These are phyloP conservation scores for Tringa solitaria DNA, from an alignment of 2,113 vertebrate species.

Conservation along the genomic window DNA sequence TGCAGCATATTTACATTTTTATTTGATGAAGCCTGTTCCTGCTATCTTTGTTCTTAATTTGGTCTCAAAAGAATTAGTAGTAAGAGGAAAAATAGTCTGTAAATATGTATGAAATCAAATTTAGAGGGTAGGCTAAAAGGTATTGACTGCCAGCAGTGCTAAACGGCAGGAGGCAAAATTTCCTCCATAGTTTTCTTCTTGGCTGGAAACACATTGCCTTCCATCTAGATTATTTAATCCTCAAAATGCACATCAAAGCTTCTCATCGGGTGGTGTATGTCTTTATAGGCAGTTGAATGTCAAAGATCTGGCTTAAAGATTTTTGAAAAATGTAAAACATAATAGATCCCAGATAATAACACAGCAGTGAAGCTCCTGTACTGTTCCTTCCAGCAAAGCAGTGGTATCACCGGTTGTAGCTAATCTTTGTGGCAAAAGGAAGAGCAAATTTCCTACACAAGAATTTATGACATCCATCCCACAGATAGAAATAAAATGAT, in stretches of 20 bases:
- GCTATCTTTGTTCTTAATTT: slow-evolving; percentile 85
- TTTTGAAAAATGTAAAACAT: slow-evolving; percentile 90
- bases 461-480: slow-evolving; percentile 63
- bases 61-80: slow-evolving; percentile 82
- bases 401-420: slow-evolving; percentile 58
- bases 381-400: slow-evolving; percentile 76
- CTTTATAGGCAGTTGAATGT: slow-evolving; percentile 88
- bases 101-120: slow-evolving; percentile 86
- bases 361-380: slow-evolving; percentile 79
- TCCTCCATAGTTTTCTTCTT: slow-evolving; percentile 86
- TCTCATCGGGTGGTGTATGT: slow-evolving; percentile 87
- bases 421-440: slow-evolving; percentile 71
- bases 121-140: slow-evolving; percentile 84
- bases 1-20: slow-evolving; percentile 85
- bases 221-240: slow-evolving; percentile 97
- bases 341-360: slow-evolving; percentile 91
- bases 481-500: slow-evolving; percentile 55
- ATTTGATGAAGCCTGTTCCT: slow-evolving; percentile 78
- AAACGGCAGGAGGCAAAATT: slow-evolving; percentile 89
- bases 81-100: slow-evolving; percentile 83
- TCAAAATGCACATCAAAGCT: slow-evolving; percentile 95
- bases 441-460: slow-evolving; percentile 48
- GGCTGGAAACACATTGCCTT: slow-evolving; percentile 87
- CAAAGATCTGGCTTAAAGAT: slow-evolving; percentile 91
- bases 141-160: slow-evolving; percentile 82